Percentiles rank a stretch among this genome's conserved stretches.
Conservation (phyloP, 2,888 invertebrate species). For the Autographa pulchrina region DNA sequence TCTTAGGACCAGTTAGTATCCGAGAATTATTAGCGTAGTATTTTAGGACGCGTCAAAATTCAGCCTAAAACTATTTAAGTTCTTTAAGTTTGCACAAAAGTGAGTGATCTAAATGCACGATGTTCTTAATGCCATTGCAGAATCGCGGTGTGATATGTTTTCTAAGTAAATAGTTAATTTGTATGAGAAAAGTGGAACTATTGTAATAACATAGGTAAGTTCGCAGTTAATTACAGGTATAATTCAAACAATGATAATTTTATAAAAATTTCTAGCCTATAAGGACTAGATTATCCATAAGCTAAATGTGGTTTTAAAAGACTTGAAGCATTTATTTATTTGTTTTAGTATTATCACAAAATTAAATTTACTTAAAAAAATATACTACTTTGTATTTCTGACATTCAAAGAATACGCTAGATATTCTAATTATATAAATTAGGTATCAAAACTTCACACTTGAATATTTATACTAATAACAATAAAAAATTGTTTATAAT, state of each 20-base stretch:
- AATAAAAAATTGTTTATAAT: background rate
- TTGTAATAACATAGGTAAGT: background rate
- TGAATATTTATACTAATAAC: background rate
- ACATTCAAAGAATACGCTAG: too few relatives aligned
- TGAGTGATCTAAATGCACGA: background rate
- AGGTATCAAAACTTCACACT: background rate
- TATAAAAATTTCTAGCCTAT: background rate
- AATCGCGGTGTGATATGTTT: background rate
- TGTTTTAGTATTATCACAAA: background rate
- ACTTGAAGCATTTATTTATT: background rate
- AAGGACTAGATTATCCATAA: too few relatives aligned
- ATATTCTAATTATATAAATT: background rate
- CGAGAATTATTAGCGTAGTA: background rate
- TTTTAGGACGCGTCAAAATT: background rate
- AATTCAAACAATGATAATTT: background rate
- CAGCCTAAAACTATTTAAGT: too few relatives aligned
- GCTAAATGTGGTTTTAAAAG: too few relatives aligned
- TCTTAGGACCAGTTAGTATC: constrained; percentile 21
- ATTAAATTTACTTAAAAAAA: too few relatives aligned
- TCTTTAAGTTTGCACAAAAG: background rate
- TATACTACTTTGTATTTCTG: too few relatives aligned
- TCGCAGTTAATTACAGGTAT: constrained; percentile 1
- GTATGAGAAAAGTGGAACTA: constrained; percentile 4
- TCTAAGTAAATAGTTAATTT: background rate
- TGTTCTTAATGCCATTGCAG: background rate